Conservation (phyloP, 2,888 invertebrate species). For the Branchinecta sandiegonensis region DNA sequence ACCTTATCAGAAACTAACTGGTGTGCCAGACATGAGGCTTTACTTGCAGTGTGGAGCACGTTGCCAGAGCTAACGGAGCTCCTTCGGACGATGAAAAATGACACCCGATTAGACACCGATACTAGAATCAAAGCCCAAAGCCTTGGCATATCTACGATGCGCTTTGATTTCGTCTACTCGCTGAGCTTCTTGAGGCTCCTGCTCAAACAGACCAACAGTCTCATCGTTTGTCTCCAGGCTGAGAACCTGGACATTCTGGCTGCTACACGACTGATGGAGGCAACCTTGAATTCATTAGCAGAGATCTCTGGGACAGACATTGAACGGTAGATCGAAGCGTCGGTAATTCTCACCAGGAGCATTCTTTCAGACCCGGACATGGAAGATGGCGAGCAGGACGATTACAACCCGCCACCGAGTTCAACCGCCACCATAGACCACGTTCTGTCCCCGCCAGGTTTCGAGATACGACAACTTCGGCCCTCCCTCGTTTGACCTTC, state of each 20-base stretch:
- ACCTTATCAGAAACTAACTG: slow-evolving; percentile 2
- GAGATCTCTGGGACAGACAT: not conserved
- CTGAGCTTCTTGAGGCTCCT: slow-evolving; percentile 2
- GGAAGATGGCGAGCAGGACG: not conserved
- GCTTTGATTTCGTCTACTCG: slow-evolving; percentile 14
- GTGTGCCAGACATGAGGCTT: not conserved
- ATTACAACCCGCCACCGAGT: too few relatives aligned
- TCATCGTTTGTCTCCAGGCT: not conserved
- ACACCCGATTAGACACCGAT: too few relatives aligned
- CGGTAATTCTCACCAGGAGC: slow-evolving; percentile 7
- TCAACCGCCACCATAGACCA: too few relatives aligned
- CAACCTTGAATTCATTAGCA: slow-evolving; percentile 15
- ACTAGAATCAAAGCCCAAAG: too few relatives aligned
- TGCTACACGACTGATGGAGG: not conserved
- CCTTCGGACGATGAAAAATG: too few relatives aligned
- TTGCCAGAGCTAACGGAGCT: not conserved
- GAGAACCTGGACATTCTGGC: slow-evolving; percentile 12
- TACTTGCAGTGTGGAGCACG: not conserved
- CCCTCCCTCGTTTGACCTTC: too few relatives aligned
- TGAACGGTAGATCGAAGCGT: not conserved
- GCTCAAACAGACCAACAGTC: not conserved
- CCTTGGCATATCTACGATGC: too few relatives aligned
- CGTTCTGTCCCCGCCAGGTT: too few relatives aligned
- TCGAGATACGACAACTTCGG: too few relatives aligned
- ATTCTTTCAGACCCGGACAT: not conserved